Conservation (phyloP, 2,888 invertebrate species). For the Plagodis pulveraria region DNA sequence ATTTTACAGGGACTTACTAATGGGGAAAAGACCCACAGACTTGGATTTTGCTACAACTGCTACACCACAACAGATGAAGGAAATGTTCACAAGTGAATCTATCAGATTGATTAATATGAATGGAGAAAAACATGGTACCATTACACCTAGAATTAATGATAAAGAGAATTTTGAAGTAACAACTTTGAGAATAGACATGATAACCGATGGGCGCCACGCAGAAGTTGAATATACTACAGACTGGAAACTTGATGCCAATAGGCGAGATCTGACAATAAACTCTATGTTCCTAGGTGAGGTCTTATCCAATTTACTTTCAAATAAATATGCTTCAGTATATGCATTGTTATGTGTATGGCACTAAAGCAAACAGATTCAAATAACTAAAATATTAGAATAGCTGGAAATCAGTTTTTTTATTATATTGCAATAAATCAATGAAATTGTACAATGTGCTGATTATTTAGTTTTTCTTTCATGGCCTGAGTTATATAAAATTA, state of each 20-base stretch:
- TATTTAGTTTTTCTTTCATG: too few species aligned
- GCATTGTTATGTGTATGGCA: too few species aligned
- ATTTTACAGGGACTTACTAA: conserved; percentile 89
- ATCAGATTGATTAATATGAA: conserved; percentile 96
- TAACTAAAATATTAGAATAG: too few species aligned
- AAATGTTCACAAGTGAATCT: conserved; percentile 93
- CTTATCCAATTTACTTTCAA: not conserved
- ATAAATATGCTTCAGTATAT: not conserved
- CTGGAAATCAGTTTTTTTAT: too few species aligned
- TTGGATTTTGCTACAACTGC: conserved; percentile 99
- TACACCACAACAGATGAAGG: conserved; percentile 97
- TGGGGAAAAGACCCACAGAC: conserved; percentile 93
- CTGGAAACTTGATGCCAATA: conserved; percentile 96
- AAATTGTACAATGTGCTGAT: too few species aligned
- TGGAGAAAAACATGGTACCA: conserved; percentile 98
- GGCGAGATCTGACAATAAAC: conserved; percentile 98
- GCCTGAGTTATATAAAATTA: too few species aligned
- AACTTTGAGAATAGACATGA: conserved; percentile 95
- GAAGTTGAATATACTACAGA: conserved; percentile 97
- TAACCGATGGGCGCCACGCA: conserved; percentile 97
- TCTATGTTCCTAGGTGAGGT: conserved; percentile 95
- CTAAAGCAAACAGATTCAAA: too few species aligned
- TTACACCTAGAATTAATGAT: conserved; percentile 97
- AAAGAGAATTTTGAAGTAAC: conserved; percentile 97
- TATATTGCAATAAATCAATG: too few species aligned